A percentile compares a stretch with the other conserved stretches of the same genome.
Conservation (phyloP, 2,113 vertebrate species). For the Chaenogobius annularis region DNA sequence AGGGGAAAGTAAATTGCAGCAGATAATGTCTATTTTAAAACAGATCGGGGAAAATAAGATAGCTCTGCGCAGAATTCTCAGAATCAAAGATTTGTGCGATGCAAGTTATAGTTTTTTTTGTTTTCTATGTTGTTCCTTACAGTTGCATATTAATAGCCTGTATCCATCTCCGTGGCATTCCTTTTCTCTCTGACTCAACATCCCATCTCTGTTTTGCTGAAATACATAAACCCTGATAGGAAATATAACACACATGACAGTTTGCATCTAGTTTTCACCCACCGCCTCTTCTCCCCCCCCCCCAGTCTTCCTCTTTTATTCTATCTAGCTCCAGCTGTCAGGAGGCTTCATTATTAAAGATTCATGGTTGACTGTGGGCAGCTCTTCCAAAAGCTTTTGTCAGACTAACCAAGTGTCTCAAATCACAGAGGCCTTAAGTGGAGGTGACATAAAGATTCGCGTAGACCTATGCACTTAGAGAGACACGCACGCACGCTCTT, state of each 20-base stretch:
- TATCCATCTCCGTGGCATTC: not conserved
- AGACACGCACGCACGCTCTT: constrained; percentile 2
- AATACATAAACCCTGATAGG: constrained; percentile 57
- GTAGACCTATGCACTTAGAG: constrained; percentile 11
- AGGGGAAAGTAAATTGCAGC: not conserved
- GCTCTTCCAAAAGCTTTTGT: constrained; percentile 73
- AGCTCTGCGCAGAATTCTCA: not conserved
- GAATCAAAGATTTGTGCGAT: not conserved
- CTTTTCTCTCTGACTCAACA: constrained; percentile 14
- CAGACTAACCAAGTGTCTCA: constrained; percentile 70
- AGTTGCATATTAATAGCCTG: not conserved
- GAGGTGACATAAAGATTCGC: constrained; percentile 60
- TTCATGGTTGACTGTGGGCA: constrained; percentile 72
- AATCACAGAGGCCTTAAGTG: constrained; percentile 65
- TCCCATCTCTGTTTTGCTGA: constrained; percentile 44
- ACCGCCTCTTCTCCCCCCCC: constrained; percentile 22
- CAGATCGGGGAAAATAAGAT: not conserved
- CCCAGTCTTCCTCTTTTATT: constrained; percentile 40
- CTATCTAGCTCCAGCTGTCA: constrained; percentile 70
- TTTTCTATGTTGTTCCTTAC: constrained; percentile 5
- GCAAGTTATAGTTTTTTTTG: constrained; percentile 1
- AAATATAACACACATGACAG: constrained; percentile 70
- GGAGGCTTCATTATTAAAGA: constrained; percentile 76
- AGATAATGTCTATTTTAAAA: not conserved
- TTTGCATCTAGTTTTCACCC: constrained; percentile 56